A percentile compares a stretch with the other conserved stretches of the same genome.
These are phyloP conservation scores for Barnardius zonarius DNA, from an alignment of 2,113 vertebrate genomes.

Conservation along the genomic window DNA sequence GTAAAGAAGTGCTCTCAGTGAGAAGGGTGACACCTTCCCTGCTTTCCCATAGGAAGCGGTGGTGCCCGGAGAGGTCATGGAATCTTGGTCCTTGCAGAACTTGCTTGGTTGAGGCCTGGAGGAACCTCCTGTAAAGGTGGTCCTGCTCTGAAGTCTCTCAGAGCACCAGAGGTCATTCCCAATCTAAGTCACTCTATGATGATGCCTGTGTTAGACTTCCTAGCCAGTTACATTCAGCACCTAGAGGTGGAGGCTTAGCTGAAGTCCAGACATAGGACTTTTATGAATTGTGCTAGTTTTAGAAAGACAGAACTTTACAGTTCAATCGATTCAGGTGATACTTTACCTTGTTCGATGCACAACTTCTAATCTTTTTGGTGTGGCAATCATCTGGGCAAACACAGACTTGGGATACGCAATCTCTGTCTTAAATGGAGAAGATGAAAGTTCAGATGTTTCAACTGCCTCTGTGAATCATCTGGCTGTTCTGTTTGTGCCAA, in stretches of 20 bases:
- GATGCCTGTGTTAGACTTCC: neutral
- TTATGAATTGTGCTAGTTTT: neutral
- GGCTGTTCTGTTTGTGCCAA: neutral
- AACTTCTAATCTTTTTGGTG: neutral
- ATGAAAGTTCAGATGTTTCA: neutral
- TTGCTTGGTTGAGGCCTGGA: neutral
- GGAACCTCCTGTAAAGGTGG: neutral
- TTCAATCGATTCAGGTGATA: neutral
- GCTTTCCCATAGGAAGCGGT: accelerated
- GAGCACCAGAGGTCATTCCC: neutral
- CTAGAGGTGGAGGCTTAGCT: neutral
- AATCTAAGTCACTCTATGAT: neutral
- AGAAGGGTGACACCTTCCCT: neutral
- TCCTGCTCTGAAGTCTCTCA: neutral
- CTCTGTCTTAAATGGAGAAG: neutral
- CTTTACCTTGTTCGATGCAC: neutral
- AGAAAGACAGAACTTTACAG: neutral
- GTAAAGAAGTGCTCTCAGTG: neutral
- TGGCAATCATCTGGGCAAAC: neutral
- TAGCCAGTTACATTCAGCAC: neutral
- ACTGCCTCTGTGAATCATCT: neutral
- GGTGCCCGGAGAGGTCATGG: neutral
- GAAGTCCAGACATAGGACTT: neutral
- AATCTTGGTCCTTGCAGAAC: neutral
- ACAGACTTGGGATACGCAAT: neutral